Evolutionary conservation across 2,113 vertebrate genomes (phyloP), one percentile per base, ranked within the genome.

Genomic region (Salminus brasiliensis): DNA sequence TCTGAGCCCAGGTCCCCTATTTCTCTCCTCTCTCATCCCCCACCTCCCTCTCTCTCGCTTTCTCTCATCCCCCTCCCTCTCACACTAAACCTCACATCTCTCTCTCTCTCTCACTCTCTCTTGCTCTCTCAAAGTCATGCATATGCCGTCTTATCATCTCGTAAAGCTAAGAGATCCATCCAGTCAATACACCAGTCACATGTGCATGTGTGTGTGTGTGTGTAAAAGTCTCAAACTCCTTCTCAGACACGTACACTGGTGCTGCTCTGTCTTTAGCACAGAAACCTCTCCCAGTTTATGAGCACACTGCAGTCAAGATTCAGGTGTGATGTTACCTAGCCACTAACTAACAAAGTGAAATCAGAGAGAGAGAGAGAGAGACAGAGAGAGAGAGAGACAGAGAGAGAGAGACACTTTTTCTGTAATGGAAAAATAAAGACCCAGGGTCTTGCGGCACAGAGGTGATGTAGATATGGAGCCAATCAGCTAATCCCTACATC

Each of bases 81-180:
- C 52, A 21, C n/a, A n/a, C n/a, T n/a, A n/a, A n/a, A n/a, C n/a
- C n/a, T n/a, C n/a, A n/a, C 36, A 21, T 36, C 7, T 5, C 2
- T 32, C 55, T 70, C 45, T 66, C 70, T 74, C 76, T 62, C 13
- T 55, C 74, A 83, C 72, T 81, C 66, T 39, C 81, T 78, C 78
- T 23, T 43, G 65, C 67, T 71, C 60, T 73, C 68, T 29, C 81
- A 75, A 29, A 4, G 68, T 16, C 75, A 30, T 39, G 16, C 43
- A 25, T n/a, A 25, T 32, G 9, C 7, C 39, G 39, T 69, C 69
- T 65, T 72, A 53, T 63, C 12, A 41, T 32, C 53, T 27, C 32
- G 29, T 67, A 18, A 74, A 34, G 29, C 1, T 0, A 16, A 9
- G 5, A 18, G 47, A 69, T 30, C 23, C 32, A 23, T 53, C 43